These are phyloP conservation scores for Drosophila imparisetae DNA, from an alignment of 2,888 invertebrate genomes.

Conservation along the genomic window DNA sequence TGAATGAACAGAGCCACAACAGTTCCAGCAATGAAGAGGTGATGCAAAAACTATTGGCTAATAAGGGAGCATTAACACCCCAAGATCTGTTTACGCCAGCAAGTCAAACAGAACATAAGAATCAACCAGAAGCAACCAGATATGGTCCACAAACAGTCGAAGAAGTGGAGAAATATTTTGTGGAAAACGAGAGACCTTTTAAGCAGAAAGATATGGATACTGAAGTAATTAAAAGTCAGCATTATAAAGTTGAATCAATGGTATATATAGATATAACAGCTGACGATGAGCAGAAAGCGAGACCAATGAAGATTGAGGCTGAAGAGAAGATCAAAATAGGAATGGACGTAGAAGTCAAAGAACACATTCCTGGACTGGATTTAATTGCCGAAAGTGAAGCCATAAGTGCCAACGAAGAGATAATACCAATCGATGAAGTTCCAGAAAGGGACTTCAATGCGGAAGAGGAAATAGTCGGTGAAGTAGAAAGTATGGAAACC, in stretches of 20 bases:
- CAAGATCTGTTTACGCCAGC: constrained; percentile 14
- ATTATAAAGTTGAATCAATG: neutral
- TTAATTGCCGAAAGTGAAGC: constrained; percentile 5
- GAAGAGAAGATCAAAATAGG: neutral
- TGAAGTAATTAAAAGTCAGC: neutral
- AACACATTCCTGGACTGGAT: constrained; percentile 28
- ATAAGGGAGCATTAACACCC: constrained; percentile 11
- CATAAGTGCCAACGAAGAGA: neutral
- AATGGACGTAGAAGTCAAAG: neutral
- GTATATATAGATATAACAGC: neutral
- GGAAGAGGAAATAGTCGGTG: neutral
- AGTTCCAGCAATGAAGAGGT: neutral
- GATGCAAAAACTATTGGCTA: constrained; percentile 3
- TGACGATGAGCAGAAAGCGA: neutral
- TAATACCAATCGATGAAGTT: neutral
- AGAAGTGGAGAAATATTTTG: constrained; percentile 21
- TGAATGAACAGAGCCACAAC: neutral
- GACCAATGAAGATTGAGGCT: neutral
- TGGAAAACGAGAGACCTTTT: constrained; percentile 2
- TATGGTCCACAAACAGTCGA: neutral
- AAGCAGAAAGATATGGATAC: neutral
- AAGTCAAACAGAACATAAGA: neutral
- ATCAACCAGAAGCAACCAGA: neutral
- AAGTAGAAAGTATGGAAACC: neutral
- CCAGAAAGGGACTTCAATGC: neutral